Evolutionary conservation across 1,140 invertebrate species (phyloP), one percentile per base, ranked within the genome.

Genomic region (Hycleus cichorii): DNA sequence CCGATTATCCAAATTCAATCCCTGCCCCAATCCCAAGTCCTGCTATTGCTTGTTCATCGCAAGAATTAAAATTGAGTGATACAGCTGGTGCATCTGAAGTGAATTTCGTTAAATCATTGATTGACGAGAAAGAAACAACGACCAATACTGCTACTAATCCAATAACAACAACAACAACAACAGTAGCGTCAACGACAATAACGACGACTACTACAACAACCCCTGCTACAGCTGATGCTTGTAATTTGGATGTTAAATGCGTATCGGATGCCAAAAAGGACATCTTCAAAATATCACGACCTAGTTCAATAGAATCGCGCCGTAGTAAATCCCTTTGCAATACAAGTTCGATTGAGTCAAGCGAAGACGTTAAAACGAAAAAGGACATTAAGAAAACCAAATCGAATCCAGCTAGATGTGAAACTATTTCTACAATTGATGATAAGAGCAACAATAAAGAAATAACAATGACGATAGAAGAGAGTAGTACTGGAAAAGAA

Each of bases 341-440:
- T 58, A 60, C 66, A 8, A 67, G 58, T 43, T 69, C 67, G 11
- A 49, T 68, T 24, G 67, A 69, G 27, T 66, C 61, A 1, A 54
- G 44, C 38, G 68, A 69, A 46, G 67, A 70, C 32, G 50, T 51
- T 4, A 64, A 58, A 32, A 64, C 60, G 18, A 63, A 69, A 51
- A 65, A 65, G 46, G 69, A 71, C 43, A 49, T 64, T 10, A 69
- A 69, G 40, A 69, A 71, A 50, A 67, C 68, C n/a, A 64, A 62
- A 51, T 70, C 69, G 6, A 64, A 68, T 57, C 64, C 68, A 8
- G 60, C 65, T 8, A 68, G 61, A 47, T 58, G 42, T 44, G 54
- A 58, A 45, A 32, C 26, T 38, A 11, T 49, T 43, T 25, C 24
- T 32, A 32, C 18, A 1, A 18, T 32, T 32, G 61, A 57, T 12